A percentile compares a stretch with the other conserved stretches of the same genome.
Evolutionary conservation across 2,888 invertebrate species (phyloP).

Genomic region (Melanostoma mellinum): DNA sequence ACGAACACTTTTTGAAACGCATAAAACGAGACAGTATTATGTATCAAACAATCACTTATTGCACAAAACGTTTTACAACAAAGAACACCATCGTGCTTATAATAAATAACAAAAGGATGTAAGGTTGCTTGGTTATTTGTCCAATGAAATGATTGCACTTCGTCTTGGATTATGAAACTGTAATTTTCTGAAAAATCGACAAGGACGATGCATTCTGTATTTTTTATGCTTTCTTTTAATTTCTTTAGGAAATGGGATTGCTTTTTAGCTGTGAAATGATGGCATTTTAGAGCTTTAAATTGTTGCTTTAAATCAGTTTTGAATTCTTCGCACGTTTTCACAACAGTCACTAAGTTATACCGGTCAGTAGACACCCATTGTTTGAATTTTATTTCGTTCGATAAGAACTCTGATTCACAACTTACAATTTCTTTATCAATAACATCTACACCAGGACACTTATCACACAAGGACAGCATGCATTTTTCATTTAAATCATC

Average conservation of each 20-base stretch:
- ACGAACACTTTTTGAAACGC: background rate
- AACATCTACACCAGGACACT: no score
- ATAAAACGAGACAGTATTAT: background rate
- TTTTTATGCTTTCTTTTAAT: background rate
- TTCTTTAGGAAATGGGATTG: background rate
- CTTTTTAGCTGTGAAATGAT: background rate
- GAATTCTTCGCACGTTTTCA: no score
- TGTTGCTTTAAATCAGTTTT: no score
- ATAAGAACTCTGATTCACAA: no score
- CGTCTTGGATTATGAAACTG: background rate
- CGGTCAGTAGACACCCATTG: background rate
- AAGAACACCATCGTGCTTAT: background rate
- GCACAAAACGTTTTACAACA: background rate
- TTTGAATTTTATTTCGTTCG: background rate
- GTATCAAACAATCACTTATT: background rate
- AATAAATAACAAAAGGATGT: no score
- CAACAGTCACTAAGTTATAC: no score
- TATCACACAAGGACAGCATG: no score
- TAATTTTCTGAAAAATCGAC: constrained; percentile 1
- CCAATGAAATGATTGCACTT: background rate
- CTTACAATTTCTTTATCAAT: no score
- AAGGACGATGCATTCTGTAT: no score
- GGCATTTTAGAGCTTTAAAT: background rate
- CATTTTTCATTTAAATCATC: no score
- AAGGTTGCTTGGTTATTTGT: no score